phyloP scores from a whole-genome alignment of 2,113 vertebrate species.

The Noctilio leporinus region DNA sequence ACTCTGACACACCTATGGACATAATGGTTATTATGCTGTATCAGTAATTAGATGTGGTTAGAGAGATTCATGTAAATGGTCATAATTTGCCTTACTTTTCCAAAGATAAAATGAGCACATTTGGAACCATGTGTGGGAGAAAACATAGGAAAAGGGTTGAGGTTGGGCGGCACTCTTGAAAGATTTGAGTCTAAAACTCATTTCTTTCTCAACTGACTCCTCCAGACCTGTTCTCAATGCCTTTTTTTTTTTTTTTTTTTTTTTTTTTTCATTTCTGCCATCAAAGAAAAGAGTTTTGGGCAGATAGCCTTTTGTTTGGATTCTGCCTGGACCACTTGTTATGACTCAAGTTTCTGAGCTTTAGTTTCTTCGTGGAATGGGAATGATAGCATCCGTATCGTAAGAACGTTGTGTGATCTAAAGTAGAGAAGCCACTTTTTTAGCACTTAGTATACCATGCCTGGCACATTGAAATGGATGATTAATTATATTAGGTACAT shows the following conservation, averaged over 20 bases:
- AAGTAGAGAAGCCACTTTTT: background rate
- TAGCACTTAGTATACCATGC: background rate
- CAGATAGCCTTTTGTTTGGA: background rate
- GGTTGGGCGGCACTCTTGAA: background rate
- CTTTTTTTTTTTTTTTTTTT: no score
- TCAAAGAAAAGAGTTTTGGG: background rate
- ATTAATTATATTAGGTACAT: background rate
- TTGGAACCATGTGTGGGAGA: background rate
- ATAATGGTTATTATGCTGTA: background rate
- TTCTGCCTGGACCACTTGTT: background rate
- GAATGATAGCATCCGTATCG: background rate
- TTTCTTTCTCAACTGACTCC: background rate
- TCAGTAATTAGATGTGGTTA: background rate
- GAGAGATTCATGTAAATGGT: background rate
- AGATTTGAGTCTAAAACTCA: background rate
- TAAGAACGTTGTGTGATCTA: background rate
- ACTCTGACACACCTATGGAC: background rate
- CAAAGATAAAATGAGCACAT: background rate
- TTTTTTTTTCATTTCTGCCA: background rate
- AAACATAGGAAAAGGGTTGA: background rate
- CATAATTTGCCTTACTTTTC: background rate
- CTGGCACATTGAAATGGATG: background rate
- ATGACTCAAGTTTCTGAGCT: background rate
- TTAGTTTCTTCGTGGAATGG: background rate
- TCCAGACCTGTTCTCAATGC: fast-evolving